Evolutionary conservation across 92 coral and sea anemone genomes (phyloP).

Genomic region (Zoanthus sociatus): DNA sequence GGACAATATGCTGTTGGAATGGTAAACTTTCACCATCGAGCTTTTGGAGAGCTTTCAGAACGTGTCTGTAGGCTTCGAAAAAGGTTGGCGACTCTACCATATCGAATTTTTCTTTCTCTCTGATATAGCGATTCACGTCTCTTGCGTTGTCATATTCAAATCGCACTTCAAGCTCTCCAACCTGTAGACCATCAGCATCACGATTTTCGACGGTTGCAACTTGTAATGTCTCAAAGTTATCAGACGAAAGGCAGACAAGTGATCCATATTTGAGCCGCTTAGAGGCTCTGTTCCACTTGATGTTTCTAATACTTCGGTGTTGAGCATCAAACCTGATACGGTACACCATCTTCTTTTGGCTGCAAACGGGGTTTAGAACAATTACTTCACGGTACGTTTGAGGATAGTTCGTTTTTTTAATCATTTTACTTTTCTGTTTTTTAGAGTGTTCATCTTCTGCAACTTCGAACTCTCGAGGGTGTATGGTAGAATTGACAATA

Average conservation of each 20-base stretch:
- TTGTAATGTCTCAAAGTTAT: constrained; percentile 64
- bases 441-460: not conserved
- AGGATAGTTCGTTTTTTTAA: constrained; percentile 36
- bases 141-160: constrained; percentile 58
- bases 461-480: constrained; percentile 39
- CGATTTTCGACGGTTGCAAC: constrained; percentile 90
- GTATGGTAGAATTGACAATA: constrained; percentile 26
- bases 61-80: constrained; percentile 88
- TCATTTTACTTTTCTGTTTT: not conserved
- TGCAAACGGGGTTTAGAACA: constrained; percentile 71
- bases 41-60: constrained; percentile 69
- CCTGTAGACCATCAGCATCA: constrained; percentile 48
- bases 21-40: constrained; percentile 70
- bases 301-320: constrained; percentile 53
- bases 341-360: constrained; percentile 63
- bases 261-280: constrained; percentile 82
- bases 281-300: constrained; percentile 74
- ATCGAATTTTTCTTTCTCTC: constrained; percentile 53
- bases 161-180: constrained; percentile 78
- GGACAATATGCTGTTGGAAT: constrained; percentile 82
- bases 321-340: constrained; percentile 69
- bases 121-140: constrained; percentile 43
- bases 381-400: constrained; percentile 68
- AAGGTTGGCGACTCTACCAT: constrained; percentile 91
- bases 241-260: constrained; percentile 81